These are phyloP conservation scores for Sparus aurata DNA, from an alignment of 2,797 vertebrate genomes.

Conservation along the genomic window DNA sequence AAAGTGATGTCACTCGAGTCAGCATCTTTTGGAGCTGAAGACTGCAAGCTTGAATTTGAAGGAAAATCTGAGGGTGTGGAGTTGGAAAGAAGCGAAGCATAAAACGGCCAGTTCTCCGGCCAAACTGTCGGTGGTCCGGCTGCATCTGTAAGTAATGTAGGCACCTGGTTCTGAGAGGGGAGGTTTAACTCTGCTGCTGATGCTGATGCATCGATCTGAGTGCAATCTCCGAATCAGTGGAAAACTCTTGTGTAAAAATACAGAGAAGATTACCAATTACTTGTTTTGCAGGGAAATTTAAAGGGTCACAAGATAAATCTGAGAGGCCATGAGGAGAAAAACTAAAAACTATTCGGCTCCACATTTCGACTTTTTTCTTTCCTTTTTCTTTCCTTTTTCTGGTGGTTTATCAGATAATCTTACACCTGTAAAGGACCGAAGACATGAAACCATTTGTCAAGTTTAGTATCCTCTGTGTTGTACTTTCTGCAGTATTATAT, in stretches of 20 bases:
- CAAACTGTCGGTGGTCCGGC: too few species aligned
- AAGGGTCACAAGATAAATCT: neutral
- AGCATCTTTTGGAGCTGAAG: neutral
- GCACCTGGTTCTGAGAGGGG: neutral
- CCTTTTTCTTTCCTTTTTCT: neutral
- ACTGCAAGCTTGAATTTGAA: neutral
- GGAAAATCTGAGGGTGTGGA: rapidly evolving
- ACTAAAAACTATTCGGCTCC: neutral
- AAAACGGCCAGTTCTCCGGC: too few species aligned
- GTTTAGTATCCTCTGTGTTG: neutral
- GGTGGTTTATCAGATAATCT: neutral
- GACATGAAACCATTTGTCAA: neutral
- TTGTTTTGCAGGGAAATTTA: neutral
- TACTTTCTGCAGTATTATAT: neutral
- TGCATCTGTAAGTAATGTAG: neutral
- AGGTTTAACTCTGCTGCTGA: too few species aligned
- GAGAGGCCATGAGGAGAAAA: neutral
- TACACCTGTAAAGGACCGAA: neutral
- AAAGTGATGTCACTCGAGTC: neutral
- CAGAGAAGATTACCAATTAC: neutral
- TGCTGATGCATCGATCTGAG: neutral
- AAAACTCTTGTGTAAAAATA: too few species aligned
- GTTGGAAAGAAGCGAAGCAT: neutral
- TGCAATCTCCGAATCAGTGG: too few species aligned
- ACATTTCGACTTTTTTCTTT: neutral